phyloP scores from a whole-genome alignment of 2,113 vertebrate genomes.

The Phylloscopus trochiloides region DNA sequence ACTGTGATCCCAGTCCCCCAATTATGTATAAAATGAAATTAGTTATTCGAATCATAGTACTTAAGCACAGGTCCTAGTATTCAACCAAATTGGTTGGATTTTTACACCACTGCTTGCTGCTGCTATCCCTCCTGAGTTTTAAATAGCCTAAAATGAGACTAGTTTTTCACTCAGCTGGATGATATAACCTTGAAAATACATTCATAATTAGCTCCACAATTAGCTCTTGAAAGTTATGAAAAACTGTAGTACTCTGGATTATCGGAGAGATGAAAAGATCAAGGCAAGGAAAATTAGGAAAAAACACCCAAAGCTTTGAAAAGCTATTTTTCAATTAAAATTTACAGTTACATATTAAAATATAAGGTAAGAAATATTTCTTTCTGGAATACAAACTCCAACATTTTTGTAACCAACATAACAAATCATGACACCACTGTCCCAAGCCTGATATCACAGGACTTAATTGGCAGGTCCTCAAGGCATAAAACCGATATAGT shows the following conservation, averaged over 20 bases:
- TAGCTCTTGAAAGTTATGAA: not conserved
- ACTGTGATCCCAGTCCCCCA: not conserved
- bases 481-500: not conserved
- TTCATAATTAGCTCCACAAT: not conserved
- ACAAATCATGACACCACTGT: not conserved
- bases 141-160: not conserved
- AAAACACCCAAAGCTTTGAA: not conserved
- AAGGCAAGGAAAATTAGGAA: not conserved
- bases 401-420: not conserved
- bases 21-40: not conserved
- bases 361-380: not conserved
- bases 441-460: not conserved
- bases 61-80: not conserved
- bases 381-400: not conserved
- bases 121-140: not conserved
- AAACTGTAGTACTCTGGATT: not conserved
- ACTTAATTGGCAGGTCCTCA: not conserved
- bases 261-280: not conserved
- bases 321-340: not conserved
- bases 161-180: not conserved
- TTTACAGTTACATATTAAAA: not conserved
- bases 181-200: not conserved
- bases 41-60: not conserved
- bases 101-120: not conserved
- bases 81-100: not conserved